Evolutionary conservation across 2,888 invertebrate species (phyloP).

Genomic region (Pyralis farinalis): DNA sequence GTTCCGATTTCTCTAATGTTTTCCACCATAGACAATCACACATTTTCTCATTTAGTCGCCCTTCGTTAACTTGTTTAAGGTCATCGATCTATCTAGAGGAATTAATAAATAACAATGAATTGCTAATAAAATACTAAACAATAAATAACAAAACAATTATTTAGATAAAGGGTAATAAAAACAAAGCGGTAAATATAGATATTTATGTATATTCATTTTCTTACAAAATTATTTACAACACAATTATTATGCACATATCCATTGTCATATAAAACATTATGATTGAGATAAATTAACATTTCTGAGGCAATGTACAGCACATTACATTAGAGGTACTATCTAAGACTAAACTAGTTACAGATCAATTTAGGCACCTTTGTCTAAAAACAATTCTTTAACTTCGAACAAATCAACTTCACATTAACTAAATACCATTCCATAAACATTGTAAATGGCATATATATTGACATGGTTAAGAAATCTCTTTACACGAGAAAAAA

Average conservation of each 20-base stretch:
- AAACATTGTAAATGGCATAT: neutral
- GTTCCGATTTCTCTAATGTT: no score
- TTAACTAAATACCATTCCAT: neutral
- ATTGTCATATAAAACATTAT: constrained; percentile 74
- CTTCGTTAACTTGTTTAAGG: no score
- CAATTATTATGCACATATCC: constrained; percentile 73
- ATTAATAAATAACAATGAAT: no score
- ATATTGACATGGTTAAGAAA: neutral
- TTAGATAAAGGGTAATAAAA: constrained; percentile 33
- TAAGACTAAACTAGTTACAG: constrained; percentile 50
- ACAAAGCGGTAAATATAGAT: constrained; percentile 63
- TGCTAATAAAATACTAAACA: no score
- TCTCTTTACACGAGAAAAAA: neutral
- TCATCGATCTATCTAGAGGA: no score
- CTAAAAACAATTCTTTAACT: constrained; percentile 9
- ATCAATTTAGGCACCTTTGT: constrained; percentile 66
- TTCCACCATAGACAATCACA: no score
- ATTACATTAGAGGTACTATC: constrained; percentile 36
- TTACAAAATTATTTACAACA: constrained; percentile 78
- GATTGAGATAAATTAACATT: constrained; percentile 69
- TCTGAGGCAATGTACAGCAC: constrained; percentile 67
- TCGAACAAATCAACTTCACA: no score
- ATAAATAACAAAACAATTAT: no score
- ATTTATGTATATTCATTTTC: constrained; percentile 73
- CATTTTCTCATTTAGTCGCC: no score